A percentile compares a stretch with the other conserved stretches of the same genome.
Evolutionary conservation across 2,888 invertebrate genomes (phyloP).

Genomic region (Pristionchus japonicus): DNA sequence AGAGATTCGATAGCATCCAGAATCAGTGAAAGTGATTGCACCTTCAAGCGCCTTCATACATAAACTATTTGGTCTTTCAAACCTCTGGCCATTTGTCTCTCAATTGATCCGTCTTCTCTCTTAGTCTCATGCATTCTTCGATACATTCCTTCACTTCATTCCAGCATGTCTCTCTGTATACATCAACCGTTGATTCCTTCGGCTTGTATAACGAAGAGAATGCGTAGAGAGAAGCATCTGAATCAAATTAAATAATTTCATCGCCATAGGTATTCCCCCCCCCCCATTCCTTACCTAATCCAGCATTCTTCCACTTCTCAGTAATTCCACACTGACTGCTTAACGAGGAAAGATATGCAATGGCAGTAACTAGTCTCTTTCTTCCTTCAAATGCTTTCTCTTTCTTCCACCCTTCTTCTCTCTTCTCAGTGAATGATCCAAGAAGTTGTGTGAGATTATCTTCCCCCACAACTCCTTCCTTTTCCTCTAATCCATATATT

Average conservation of each 20-base stretch:
- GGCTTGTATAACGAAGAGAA: neutral
- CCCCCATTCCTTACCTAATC: slow-evolving; percentile 1
- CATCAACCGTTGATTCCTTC: slow-evolving; percentile 47
- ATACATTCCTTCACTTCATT: slow-evolving; percentile 55
- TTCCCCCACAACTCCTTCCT: slow-evolving; percentile 1
- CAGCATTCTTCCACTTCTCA: neutral
- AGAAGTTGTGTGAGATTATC: neutral
- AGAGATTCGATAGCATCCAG: slow-evolving; percentile 60
- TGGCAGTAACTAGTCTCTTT: slow-evolving; percentile 12
- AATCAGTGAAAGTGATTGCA: slow-evolving; percentile 62
- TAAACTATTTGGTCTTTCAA: neutral
- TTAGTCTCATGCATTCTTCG: slow-evolving; percentile 51
- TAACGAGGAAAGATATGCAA: neutral
- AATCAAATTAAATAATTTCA: neutral
- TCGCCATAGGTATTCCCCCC: neutral
- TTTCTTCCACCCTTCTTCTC: neutral
- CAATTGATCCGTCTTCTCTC: slow-evolving; percentile 52
- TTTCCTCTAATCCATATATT: neutral
- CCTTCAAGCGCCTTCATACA: slow-evolving; percentile 27
- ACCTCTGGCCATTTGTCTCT: slow-evolving; percentile 63
- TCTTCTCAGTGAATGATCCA: neutral
- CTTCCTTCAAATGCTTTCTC: neutral
- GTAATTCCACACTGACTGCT: neutral
- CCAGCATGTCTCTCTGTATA: slow-evolving; percentile 53
- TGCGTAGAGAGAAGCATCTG: slow-evolving; percentile 1